These are phyloP conservation scores for Anhinga rufa DNA, from an alignment of 2,113 vertebrate species.

Conservation along the genomic window DNA sequence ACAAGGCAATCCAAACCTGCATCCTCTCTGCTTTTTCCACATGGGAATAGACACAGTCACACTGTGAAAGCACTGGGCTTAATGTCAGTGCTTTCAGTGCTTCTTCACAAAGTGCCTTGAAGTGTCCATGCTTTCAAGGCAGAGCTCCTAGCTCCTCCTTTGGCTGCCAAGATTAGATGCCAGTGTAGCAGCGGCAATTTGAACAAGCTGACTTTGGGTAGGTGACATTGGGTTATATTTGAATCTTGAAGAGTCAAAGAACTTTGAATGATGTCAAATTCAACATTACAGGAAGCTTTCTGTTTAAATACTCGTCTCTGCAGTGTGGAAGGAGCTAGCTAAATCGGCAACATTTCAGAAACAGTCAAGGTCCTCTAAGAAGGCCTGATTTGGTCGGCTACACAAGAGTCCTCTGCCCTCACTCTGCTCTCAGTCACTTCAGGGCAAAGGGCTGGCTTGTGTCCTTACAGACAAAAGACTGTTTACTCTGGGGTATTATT, in stretches of 20 bases:
- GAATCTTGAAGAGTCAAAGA: background rate
- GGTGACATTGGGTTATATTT: background rate
- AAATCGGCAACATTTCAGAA: background rate
- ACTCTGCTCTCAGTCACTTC: background rate
- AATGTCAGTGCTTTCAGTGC: background rate
- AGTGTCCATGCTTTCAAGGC: background rate
- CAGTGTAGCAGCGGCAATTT: background rate
- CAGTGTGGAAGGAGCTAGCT: background rate
- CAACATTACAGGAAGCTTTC: background rate
- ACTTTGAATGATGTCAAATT: background rate
- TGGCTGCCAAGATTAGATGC: background rate
- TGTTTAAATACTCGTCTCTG: background rate
- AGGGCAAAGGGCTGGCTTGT: background rate
- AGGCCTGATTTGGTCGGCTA: background rate
- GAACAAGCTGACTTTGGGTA: background rate
- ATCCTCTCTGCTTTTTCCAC: background rate
- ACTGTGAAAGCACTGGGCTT: background rate
- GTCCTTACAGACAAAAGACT: background rate
- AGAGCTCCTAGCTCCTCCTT: background rate
- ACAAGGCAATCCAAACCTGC: background rate
- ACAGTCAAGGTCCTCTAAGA: background rate
- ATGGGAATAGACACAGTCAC: background rate
- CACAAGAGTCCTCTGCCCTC: background rate
- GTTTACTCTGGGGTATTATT: background rate
- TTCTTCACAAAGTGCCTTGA: background rate